Conservation (phyloP, 2,888 invertebrate species). For the Volucella zonaria region DNA sequence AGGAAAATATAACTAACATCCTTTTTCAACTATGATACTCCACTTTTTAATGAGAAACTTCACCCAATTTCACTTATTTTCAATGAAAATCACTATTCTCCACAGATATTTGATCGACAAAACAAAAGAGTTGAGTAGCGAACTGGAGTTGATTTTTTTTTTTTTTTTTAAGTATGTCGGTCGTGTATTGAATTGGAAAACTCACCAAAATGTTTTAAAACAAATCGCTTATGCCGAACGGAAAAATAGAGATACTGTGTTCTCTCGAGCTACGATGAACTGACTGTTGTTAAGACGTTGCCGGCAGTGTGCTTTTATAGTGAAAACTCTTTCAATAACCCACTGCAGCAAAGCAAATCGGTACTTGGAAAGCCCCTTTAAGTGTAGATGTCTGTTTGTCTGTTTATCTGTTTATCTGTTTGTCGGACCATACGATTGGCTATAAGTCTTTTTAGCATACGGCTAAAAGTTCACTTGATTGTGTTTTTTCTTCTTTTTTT, state of each 20-base stretch:
- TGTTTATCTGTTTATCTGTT: slow-evolving; percentile 3
- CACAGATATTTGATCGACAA: slow-evolving; percentile 34
- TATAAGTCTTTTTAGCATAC: slow-evolving; percentile 57
- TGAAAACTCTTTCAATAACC: slow-evolving; percentile 59
- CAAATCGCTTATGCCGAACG: slow-evolving; percentile 51
- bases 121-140: slow-evolving; percentile 67
- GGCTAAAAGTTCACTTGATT: slow-evolving; percentile 34
- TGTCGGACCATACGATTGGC: slow-evolving; percentile 21
- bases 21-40: slow-evolving; percentile 15
- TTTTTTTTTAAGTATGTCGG: slow-evolving; percentile 4
- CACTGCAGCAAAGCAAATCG: slow-evolving; percentile 8
- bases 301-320: slow-evolving; percentile 72
- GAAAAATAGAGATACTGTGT: slow-evolving; percentile 36
- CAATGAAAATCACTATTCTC: slow-evolving; percentile 28
- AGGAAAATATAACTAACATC: slow-evolving; percentile 12
- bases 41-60: slow-evolving; percentile 22
- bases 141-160: slow-evolving; percentile 53
- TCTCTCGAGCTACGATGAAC: slow-evolving; percentile 66
- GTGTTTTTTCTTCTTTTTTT: slow-evolving; percentile 25
- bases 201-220: slow-evolving; percentile 62
- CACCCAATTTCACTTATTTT: slow-evolving; percentile 61
- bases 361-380: slow-evolving; percentile 61
- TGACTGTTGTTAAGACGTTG: slow-evolving; percentile 69
- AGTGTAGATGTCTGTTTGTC: slow-evolving; percentile 38
- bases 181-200: slow-evolving; percentile 25